Base-by-base conservation (phyloP, 2,113 vertebrate species). In the Alethe diademata region DNA sequence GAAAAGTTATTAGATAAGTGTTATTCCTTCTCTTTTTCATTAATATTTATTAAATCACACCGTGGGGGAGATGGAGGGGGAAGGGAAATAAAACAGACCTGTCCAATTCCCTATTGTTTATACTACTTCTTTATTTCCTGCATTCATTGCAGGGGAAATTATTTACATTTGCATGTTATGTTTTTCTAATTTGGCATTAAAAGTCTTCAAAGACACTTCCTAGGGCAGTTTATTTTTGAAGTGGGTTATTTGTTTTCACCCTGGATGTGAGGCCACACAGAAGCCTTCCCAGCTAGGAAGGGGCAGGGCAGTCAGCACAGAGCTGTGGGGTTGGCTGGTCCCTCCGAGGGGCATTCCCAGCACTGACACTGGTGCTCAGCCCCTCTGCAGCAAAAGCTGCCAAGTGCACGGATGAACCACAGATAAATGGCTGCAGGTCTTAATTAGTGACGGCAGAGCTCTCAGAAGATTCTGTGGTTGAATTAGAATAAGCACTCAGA, bases 1-100 rank as follows among this genome's bases (percentile, higher is more conserved):
- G 72, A 92, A 96, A 96, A 96, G 96, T 76, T 76, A 93, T 74
- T 72, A 97, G 96, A 43, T 91, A 95, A 78, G 36, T 15, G 40
- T 66, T 60, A 56, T 36, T 88, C 54, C 42, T 92, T 61, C 20
- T 50, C 26, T 29, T 92, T 82, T 58, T 70, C 66, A 80, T 88
- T 76, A 95, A 67, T 81, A 87, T 79, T 93, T 84, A 85, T 78
- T 93, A 50, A 75, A 60, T 87, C 80, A 60, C 42, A 36, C 18
- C 2, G 14, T 22, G 45, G 64, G 19, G 67, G 38, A 80, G 56
- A 72, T 11, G 58, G 65, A 87, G 57, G 53, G 86, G 38, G 64
- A 92, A 73, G 24, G 64, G 69, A 71, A 90, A 73, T 78, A 79
- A 78, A 85, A 23, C n/a, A 82, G 67, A 67, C 14, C 66, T 93